A percentile compares a stretch with the other conserved stretches of the same genome.
These are phyloP conservation scores for Menidia menidia DNA, from an alignment of 2,797 vertebrate genomes.

Conservation along the genomic window DNA sequence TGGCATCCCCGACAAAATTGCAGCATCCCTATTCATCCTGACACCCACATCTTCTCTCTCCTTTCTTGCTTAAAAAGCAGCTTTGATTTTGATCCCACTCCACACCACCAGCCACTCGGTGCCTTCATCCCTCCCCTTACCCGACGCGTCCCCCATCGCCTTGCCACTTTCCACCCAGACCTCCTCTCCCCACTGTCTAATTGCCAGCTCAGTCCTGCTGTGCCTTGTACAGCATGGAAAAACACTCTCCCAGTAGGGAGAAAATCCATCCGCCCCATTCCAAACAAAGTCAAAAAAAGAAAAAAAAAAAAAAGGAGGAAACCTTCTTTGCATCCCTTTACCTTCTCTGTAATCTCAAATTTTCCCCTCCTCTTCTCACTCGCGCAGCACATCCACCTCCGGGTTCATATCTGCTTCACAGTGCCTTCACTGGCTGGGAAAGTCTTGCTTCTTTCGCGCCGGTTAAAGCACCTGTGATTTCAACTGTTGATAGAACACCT, in stretches of 20 bases:
- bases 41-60: constrained; percentile 48
- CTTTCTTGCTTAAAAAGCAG: constrained; percentile 59
- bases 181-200: constrained; percentile 70
- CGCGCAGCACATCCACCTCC: constrained; percentile 38
- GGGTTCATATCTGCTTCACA: constrained; percentile 29
- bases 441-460: constrained; percentile 10
- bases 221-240: constrained; percentile 73
- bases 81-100: constrained; percentile 68
- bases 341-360: constrained; percentile 49
- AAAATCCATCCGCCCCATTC: constrained; percentile 60
- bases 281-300: constrained; percentile 63
- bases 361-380: constrained; percentile 39
- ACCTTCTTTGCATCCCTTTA: constrained; percentile 46
- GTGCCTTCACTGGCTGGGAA: constrained; percentile 20
- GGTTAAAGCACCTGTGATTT: constrained; percentile 45
- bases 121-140: constrained; percentile 40
- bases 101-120: constrained; percentile 60
- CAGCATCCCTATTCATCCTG: constrained; percentile 65
- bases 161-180: constrained; percentile 28
- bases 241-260: constrained; percentile 64
- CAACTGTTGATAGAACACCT: constrained; percentile 51
- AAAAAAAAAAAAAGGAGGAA: constrained; percentile 37
- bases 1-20: constrained; percentile 67
- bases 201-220: constrained; percentile 77
- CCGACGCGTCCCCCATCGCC: constrained; percentile 21